Conservation (phyloP, 2,797 vertebrate species). For the Anomalospiza imberbis region DNA sequence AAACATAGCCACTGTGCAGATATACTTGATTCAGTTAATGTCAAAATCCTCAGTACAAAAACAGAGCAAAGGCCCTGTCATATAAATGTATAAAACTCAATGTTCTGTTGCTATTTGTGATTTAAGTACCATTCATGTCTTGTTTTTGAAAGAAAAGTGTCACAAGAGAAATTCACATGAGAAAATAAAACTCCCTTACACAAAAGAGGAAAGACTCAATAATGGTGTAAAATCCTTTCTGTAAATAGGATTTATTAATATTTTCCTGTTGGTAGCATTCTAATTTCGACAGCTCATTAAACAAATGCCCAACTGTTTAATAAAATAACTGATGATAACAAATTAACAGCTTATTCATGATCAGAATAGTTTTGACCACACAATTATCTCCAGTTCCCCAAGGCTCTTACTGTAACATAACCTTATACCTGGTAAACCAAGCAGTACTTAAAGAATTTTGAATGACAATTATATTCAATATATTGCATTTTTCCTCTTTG, state of each 20-base stretch:
- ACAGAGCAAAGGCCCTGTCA: neutral
- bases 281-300: slow-evolving; percentile 58
- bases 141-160: neutral
- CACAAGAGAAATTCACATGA: neutral
- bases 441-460: neutral
- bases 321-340: slow-evolving; percentile 28
- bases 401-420: neutral
- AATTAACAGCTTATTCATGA: slow-evolving; percentile 33
- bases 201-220: neutral
- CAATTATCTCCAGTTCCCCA: slow-evolving; percentile 11
- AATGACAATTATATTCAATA: neutral
- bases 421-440: neutral
- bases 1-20: neutral
- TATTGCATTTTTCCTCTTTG: neutral
- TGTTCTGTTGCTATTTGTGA: neutral
- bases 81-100: slow-evolving; percentile 1
- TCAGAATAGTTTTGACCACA: slow-evolving; percentile 31
- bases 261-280: slow-evolving; percentile 2
- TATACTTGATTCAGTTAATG: neutral
- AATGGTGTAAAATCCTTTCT: slow-evolving; percentile 3
- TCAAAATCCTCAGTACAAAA: neutral
- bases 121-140: neutral
- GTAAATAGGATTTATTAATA: slow-evolving; percentile 9
- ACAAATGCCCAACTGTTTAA: slow-evolving; percentile 16
- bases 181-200: slow-evolving; percentile 3